Conservation (phyloP, 2,797 vertebrate species). For the Miopithecus talapoin region DNA sequence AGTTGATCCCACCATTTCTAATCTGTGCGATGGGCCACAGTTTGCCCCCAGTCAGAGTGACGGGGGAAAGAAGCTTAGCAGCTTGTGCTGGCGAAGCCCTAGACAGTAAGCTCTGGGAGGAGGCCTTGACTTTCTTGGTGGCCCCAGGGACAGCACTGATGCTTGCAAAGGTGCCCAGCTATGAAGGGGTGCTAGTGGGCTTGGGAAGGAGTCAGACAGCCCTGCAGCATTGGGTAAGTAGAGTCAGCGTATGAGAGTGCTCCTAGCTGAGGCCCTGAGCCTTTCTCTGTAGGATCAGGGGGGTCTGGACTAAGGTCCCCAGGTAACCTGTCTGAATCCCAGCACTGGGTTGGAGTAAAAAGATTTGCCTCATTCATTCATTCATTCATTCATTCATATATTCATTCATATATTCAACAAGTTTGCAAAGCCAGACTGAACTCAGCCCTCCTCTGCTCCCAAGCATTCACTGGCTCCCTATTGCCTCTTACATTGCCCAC, state of each 20-base stretch:
- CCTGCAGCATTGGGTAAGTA: background rate
- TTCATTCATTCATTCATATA: no score
- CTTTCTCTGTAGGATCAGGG: background rate
- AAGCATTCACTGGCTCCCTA: background rate
- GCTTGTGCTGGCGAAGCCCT: no score
- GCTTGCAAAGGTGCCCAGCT: background rate
- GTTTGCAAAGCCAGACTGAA: background rate
- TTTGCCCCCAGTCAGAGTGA: accelerated
- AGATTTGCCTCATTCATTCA: background rate
- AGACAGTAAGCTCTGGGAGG: background rate
- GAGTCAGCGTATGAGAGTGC: no score
- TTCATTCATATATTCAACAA: background rate
- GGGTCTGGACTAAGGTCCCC: background rate
- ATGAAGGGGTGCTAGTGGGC: accelerated
- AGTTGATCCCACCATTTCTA: no score
- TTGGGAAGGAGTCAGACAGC: background rate
- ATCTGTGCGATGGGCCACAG: background rate
- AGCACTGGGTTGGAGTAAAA: background rate
- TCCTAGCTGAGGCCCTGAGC: background rate
- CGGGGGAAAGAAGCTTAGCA: background rate
- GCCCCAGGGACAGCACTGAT: accelerated
- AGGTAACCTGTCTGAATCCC: background rate
- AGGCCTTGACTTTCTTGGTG: background rate
- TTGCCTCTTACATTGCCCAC: accelerated
- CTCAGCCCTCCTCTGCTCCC: background rate